Conservation (phyloP, 2,888 invertebrate genomes). For the Buathra laborator region DNA sequence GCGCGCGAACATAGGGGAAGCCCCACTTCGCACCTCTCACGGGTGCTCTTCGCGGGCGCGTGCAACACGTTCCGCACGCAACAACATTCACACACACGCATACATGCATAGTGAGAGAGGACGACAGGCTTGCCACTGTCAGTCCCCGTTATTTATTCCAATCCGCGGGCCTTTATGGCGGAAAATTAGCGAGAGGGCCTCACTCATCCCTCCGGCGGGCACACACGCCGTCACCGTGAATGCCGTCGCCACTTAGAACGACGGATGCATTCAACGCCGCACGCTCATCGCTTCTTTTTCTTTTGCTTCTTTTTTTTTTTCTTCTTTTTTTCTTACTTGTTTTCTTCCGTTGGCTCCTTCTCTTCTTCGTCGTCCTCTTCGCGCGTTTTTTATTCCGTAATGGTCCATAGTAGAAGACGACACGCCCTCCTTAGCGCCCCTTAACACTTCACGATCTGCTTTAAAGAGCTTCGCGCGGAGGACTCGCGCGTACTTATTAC, state of each 20-base stretch:
- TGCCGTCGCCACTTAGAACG: constrained; percentile 81
- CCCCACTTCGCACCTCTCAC: constrained; percentile 80
- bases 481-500: constrained; percentile 42
- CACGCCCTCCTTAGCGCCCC: constrained; percentile 83
- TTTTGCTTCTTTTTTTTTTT: neutral
- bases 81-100: neutral
- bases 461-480: constrained; percentile 70
- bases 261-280: constrained; percentile 76
- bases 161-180: constrained; percentile 81
- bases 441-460: constrained; percentile 80
- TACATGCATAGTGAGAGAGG: neutral
- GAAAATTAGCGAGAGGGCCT: constrained; percentile 81
- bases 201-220: constrained; percentile 41
- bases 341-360: constrained; percentile 4
- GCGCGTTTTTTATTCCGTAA: constrained; percentile 66
- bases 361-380: constrained; percentile 22
- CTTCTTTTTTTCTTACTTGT: constrained; percentile 2
- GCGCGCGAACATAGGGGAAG: constrained; percentile 65
- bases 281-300: constrained; percentile 19
- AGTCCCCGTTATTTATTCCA: constrained; percentile 80
- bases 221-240: constrained; percentile 70
- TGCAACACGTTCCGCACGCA: constrained; percentile 22
- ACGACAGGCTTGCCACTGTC: constrained; percentile 73
- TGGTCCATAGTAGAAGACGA: constrained; percentile 72
- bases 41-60: constrained; percentile 38